Evolutionary conservation across 2,113 vertebrate species (phyloP).

Genomic region (Progne subis): DNA sequence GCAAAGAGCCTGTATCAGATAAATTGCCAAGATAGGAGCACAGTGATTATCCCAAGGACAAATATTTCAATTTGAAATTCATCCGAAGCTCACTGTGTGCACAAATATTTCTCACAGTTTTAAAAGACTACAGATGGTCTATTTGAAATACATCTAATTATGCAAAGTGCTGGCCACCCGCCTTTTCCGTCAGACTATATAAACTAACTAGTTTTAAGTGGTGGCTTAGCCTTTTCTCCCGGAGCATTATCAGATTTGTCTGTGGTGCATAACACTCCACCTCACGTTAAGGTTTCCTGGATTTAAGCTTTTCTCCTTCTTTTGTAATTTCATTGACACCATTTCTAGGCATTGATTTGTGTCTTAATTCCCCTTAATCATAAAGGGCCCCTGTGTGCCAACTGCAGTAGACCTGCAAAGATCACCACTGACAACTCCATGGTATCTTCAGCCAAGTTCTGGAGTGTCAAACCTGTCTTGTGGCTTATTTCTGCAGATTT

Average conservation of each 20-base stretch:
- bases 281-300: background rate
- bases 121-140: slow-evolving; percentile 23
- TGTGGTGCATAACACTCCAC: background rate
- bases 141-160: slow-evolving; percentile 1
- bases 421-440: background rate
- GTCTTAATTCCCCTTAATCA: background rate
- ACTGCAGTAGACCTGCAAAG: background rate
- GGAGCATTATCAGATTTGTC: background rate
- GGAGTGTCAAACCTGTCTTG: background rate
- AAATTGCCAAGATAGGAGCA: slow-evolving; percentile 49
- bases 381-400: background rate
- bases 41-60: slow-evolving; percentile 5
- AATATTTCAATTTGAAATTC: slow-evolving; percentile 43
- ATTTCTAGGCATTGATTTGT: background rate
- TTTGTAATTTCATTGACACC: background rate
- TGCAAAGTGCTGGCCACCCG: background rate
- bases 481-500: background rate
- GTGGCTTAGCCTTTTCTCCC: background rate
- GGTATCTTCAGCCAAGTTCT: background rate
- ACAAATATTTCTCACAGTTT: slow-evolving; percentile 20
- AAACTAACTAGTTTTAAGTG: background rate
- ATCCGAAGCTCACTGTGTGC: background rate
- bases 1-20: background rate
- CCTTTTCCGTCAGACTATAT: background rate
- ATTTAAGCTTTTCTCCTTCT: background rate